Evolutionary conservation across 2,888 invertebrate species (phyloP), one percentile per base, ranked within the genome.

Genomic region (Nymphalis polychloros): DNA sequence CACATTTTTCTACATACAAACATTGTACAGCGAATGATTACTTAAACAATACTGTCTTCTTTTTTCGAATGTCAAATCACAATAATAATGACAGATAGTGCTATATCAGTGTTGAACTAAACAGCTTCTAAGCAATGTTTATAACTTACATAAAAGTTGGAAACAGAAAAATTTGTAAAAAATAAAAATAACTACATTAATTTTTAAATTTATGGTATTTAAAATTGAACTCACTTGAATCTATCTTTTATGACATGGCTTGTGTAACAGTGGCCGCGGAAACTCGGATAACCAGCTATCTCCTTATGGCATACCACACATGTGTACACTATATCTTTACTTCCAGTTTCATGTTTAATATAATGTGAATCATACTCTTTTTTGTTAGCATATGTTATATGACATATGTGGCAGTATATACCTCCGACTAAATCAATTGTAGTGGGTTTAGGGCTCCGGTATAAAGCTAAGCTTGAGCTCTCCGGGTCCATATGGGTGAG

Each of bases 241-340:
- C 92, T 88, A 64, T 93, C 89, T 78, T 93, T 94, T 23, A 89
- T 89, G 53, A 94, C 93, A 79, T 94, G 94, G 16, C 84, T 83
- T 60, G 80, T 80, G 79, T 94, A 94, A 82, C 94, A 94, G 81
- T 94, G 94, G 41, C 93, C 93, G 65, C 94, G 87, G 83, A 94
- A 94, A 67, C 92, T 93, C 2, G 93, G 89, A 79, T 94, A 94
- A 64, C 90, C 90, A 48, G 86, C 83, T 71, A 93, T 88, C 71
- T 93, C 90, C 75, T 93, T 93, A 75, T 86, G 87, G 79, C 94
- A 94, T 71, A 89, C 88, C 8, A 94, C 92, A 79, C 94, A 94
- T 8, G 94, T 94, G 81, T 94, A 94, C 23, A 92, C 84, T 53
- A 89, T 84, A 5, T 82, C 82, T 19, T 77, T 73, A 10, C 69